Evolutionary conservation across 2,113 vertebrate species (phyloP), one percentile per base, ranked within the genome.

Genomic region (Zingel zingel): DNA sequence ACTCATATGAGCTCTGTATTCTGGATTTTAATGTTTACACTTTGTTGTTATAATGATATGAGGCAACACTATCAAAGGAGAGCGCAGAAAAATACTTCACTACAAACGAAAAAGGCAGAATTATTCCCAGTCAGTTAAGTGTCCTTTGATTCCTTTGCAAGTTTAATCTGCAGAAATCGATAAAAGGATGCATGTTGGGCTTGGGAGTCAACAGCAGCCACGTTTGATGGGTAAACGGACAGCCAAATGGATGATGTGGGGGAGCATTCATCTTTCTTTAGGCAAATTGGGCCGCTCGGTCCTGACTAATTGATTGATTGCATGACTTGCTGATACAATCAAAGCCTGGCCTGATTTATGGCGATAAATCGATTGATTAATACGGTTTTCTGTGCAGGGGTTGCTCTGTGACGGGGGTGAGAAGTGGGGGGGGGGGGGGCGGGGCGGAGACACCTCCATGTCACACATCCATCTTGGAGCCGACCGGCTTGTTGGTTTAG

Each of bases 311-410:
- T 94, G 93, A 95, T 92, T 92, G 94, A 94, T 94, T 27, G 83
- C 80, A 18, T 76, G 90, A 92, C 85, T 93, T 89, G 93, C 91
- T 93, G 93, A 95, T 95, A 94, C 84, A 94, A 94, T 94, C 93
- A 92, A 92, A 94, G 88, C 75, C 82, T 69, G 88, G 71, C 93
- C 91, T 93, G 94, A 95, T 95, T 92, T 91, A 93, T 94, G 91
- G 91, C 90, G 81, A 95, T 95, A 92, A 92, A 96, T 95, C 93
- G 90, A 95, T 95, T 95, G 94, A 95, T 94, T 92, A 93, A 93
- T 94, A 89, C 81, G 92, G 86, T 87, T 92, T 87, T 74, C 74
- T 47, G 63, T 82, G 79, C 83, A 76, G 66, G 82, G 83, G 66
- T 71, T 48, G 83, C 59, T 81, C 68, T n/a, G 68, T 68, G 83